These are phyloP conservation scores for Tetranychus cinnabarinus DNA, from an alignment of 1,140 invertebrate genomes.

Conservation along the genomic window DNA sequence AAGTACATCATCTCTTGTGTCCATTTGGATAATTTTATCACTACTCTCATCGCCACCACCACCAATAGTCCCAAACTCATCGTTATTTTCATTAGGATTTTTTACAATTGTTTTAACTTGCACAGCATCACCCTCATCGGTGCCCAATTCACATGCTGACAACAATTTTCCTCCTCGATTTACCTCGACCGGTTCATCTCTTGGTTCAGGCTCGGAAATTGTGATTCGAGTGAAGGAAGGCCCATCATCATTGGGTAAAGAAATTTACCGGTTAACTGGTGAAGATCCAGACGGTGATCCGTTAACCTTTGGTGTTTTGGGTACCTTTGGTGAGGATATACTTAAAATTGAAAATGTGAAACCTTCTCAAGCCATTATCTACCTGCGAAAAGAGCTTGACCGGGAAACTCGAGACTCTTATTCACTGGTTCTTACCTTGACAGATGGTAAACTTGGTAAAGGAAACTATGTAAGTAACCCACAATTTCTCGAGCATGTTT, in stretches of 20 bases:
- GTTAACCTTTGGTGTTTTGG: slow-evolving; percentile 52
- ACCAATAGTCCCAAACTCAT: no score
- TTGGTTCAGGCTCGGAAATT: slow-evolving; percentile 10
- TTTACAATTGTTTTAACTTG: no score
- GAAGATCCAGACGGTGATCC: slow-evolving; percentile 60
- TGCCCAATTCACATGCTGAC: background rate
- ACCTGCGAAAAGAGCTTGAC: slow-evolving; percentile 64
- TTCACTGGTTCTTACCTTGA: slow-evolving; percentile 58
- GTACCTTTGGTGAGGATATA: slow-evolving; percentile 49
- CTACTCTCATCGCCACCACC: no score
- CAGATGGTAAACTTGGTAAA: slow-evolving; percentile 58
- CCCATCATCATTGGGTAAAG: slow-evolving; percentile 34
- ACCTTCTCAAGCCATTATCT: slow-evolving; percentile 52
- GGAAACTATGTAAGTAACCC: slow-evolving; percentile 45
- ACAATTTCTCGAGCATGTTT: no score
- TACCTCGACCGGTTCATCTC: background rate
- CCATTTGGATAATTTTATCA: no score
- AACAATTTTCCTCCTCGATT: slow-evolving; percentile 3
- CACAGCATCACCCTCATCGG: no score
- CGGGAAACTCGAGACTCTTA: slow-evolving; percentile 68
- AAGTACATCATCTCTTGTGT: no score
- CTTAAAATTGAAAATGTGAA: slow-evolving; percentile 45
- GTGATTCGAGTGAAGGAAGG: slow-evolving; percentile 16
- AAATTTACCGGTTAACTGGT: slow-evolving; percentile 55
- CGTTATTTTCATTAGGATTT: no score